Evolutionary conservation across 2,888 invertebrate genomes (phyloP), one percentile per base, ranked within the genome.

Genomic region (Automeris io): DNA sequence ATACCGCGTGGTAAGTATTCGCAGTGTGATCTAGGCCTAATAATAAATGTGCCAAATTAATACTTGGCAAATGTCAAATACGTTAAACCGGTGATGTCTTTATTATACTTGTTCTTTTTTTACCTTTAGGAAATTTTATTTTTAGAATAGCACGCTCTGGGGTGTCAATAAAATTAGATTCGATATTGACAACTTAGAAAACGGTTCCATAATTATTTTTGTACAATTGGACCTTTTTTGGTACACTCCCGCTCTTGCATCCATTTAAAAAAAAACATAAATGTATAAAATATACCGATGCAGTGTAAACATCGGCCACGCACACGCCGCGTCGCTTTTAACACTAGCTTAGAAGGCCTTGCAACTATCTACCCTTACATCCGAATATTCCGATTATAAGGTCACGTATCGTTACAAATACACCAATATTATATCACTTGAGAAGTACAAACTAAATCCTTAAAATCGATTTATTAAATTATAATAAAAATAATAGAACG

Each of bases 331-430:
- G 68, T 69, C 71, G 64, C 70, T 70, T 54, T 73, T 72, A 77
- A 45, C 32, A 63, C 70, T 78, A 80, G 58, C 57, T 69, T 70
- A 70, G 70, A 85, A 85, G 85, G 85, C 85, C 83, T 68, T 82
- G 73, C 73, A 69, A 70, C 75, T 80, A 81, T 60, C 82, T 82
- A 83, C 77, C 75, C 82, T 83, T 82, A 82, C 63, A 74, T 79
- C 78, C 76, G 76, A 77, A 73, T 82, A 83, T 82, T 78, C 77
- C 79, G 70, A 71, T 71, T 72, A 70, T 73, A 83, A 83, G 81
- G 81, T 80, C 83, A 83, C 80, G 72, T 80, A 76, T 78, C 70
- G 70, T 77, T 72, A 75, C 66, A 65, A 74, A 71, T 75, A 76
- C 78, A 76, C 69, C 71, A 59, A 74, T 63, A 69, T 61, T 75